Base-by-base conservation (phyloP, 2,113 vertebrate genomes). In the Sus scrofa region DNA sequence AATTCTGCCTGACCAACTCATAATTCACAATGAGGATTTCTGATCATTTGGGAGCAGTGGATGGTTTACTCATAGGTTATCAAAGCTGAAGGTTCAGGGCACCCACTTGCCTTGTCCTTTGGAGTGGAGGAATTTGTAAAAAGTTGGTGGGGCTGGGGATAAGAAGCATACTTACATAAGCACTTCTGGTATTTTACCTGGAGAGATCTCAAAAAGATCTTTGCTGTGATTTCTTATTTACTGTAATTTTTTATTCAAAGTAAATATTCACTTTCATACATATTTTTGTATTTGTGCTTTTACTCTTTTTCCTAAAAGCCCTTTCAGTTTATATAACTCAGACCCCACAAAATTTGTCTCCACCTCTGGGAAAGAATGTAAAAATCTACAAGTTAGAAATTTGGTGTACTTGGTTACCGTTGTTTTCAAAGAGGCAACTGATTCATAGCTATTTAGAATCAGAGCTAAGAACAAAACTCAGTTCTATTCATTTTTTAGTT, bases 1-100 rank as follows among this genome's bases (percentile, higher is more conserved):
- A 86, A 82, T 30, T 58, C 27, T 62, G 96, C 94, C 52, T 86
- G 30, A 88, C 20, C 81, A 70, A n/a, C 22, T 94, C 58, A 10
- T 37, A 34, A 56, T 7, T 2, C 68, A 7, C 22, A 39, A 24
- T 90, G 70, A 52, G 54, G 3, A 27, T 85, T 92, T 89, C 65
- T 85, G 7, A 27, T 92, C 44, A 32, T 63, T 91, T 87, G 54
- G n/a, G 7, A n/a, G 7, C 54, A 63, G n/a, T 68, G 54, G 10
- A 3, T 73, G 22, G 52, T 68, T 90, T 87, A 73, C 20, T 73
- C 20, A 52, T 37, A 86, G 58, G n/a, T 70, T 81, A 91, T 82
- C 1, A 58, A 92, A 18, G 24, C 13, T 67, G 10, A 67, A 65
- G n/a, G 44, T 93, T 81, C 3, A 73, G 39, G 24, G 22, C 0